A percentile compares a stretch with the other conserved stretches of the same genome.
phyloP scores from a whole-genome alignment of 2,113 vertebrate species.

The Peromyscus californicus region DNA sequence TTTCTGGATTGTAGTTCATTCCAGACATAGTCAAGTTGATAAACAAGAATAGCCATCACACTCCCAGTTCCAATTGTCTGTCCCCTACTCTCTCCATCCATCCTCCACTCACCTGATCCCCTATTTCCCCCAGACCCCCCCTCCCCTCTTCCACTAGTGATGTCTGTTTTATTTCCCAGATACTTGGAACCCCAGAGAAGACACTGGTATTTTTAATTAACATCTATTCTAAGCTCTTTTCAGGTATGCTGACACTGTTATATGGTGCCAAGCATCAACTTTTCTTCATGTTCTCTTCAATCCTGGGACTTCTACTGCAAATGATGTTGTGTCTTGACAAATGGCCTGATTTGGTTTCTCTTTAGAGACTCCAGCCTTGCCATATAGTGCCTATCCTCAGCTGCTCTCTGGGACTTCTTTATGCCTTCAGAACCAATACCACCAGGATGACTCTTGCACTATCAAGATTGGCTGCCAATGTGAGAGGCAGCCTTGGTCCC shows the following conservation, averaged over 20 bases:
- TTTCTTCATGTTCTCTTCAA: neutral
- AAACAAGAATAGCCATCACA: neutral
- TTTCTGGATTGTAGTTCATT: neutral
- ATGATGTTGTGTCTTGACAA: neutral
- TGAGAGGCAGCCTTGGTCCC: neutral
- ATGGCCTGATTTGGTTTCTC: neutral
- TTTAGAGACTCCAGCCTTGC: neutral
- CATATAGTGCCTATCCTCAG: neutral
- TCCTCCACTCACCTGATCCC: neutral
- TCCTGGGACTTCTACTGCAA: neutral
- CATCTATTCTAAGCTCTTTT: neutral
- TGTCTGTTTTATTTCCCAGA: neutral
- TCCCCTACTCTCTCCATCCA: neutral
- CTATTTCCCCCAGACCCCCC: accelerated
- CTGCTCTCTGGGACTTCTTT: neutral
- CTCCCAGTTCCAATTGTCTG: neutral
- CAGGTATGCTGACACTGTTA: neutral
- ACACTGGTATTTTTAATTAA: too few relatives aligned
- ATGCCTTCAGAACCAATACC: neutral
- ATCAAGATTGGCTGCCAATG: neutral
- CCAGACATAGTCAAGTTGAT: neutral
- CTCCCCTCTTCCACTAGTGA: neutral
- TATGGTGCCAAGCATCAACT: neutral
- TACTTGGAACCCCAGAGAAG: neutral
- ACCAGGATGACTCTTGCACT: neutral